Evolutionary conservation across 1,140 invertebrate genomes (phyloP).

Genomic region (Megalonaias nervosa): DNA sequence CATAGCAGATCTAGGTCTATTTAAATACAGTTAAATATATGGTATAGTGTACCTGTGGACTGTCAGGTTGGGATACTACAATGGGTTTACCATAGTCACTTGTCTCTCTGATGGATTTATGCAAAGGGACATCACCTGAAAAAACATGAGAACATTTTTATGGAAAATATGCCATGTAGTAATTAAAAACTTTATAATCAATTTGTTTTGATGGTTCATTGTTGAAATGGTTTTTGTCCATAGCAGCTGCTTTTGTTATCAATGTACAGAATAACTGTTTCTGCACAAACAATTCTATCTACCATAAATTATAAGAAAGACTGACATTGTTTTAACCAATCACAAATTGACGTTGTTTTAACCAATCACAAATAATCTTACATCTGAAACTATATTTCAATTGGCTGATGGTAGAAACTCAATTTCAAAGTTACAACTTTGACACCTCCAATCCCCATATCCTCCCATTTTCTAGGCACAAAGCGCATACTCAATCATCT

Average conservation of each 20-base stretch:
- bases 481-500: too few relatives aligned
- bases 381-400: too few relatives aligned
- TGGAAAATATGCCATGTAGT: background rate
- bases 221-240: background rate
- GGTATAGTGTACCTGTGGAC: slow-evolving; percentile 52
- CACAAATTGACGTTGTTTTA: too few relatives aligned
- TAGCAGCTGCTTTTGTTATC: background rate
- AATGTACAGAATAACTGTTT: background rate
- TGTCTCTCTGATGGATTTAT: slow-evolving; percentile 79
- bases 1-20: background rate
- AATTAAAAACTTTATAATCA: too few relatives aligned
- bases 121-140: slow-evolving; percentile 81
- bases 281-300: background rate
- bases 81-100: slow-evolving; percentile 85
- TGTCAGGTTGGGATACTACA: slow-evolving; percentile 79
- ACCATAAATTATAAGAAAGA: background rate
- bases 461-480: too few relatives aligned
- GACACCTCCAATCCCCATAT: too few relatives aligned
- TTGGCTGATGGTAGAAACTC: too few relatives aligned
- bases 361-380: too few relatives aligned
- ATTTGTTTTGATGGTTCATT: background rate
- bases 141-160: slow-evolving; percentile 25
- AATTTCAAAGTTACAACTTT: too few relatives aligned
- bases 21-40: background rate
- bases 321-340: too few relatives aligned